Evolutionary conservation across 1,140 invertebrate species (phyloP).

Genomic region (Muscidifurax raptorellus): DNA sequence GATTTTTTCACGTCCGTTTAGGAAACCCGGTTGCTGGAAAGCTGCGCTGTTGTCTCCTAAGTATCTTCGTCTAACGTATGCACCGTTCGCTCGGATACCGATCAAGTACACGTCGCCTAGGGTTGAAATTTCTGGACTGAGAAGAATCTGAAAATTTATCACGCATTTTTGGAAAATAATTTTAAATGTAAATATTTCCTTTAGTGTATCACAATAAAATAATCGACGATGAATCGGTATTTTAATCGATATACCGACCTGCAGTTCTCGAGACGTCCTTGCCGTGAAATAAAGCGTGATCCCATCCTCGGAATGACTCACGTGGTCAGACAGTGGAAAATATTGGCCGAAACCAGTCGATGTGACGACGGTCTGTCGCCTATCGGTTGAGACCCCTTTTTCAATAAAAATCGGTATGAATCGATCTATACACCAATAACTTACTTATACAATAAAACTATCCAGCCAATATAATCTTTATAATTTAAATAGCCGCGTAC

Average conservation of each 20-base stretch:
- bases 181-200: no score
- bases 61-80: conserved; percentile 28
- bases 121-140: conserved; percentile 31
- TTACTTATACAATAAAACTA: no score
- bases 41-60: conserved; percentile 42
- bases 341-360: conserved; percentile 49
- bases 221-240: no score
- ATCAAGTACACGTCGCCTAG: conserved; percentile 46
- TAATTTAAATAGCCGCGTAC: no score
- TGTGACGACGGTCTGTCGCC: conserved; percentile 26
- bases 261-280: conserved; percentile 33
- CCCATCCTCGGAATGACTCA: conserved; percentile 46
- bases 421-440: no score
- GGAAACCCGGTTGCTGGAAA: conserved; percentile 30
- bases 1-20: conserved; percentile 24
- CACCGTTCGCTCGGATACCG: conserved; percentile 31
- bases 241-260: conserved; percentile 31
- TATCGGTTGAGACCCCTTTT: conserved; percentile 10
- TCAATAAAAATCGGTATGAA: no score
- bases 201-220: no score
- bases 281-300: conserved; percentile 47
- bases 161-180: no score
- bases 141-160: conserved; percentile 37
- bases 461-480: no score
- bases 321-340: conserved; percentile 38